These are phyloP conservation scores for Sesamia inferens DNA, from an alignment of 2,888 invertebrate species.

Conservation along the genomic window DNA sequence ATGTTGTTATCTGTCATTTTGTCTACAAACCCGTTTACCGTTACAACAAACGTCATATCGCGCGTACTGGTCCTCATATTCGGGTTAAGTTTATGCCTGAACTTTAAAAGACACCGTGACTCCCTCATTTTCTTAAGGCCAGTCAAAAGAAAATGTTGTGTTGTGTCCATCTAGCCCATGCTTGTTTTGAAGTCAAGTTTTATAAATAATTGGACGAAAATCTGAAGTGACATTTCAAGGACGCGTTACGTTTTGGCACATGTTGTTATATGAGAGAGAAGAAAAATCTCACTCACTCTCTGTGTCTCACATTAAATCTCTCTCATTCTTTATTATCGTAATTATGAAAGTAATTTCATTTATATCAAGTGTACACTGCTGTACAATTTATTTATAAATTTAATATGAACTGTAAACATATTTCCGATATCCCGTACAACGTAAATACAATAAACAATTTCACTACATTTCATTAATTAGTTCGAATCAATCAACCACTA, in stretches of 20 bases:
- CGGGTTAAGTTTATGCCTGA: neutral
- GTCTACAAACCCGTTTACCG: no score
- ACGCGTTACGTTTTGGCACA: neutral
- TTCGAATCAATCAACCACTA: neutral
- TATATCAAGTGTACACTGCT: neutral
- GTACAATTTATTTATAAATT: neutral
- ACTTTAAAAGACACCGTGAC: neutral
- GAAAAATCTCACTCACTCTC: neutral
- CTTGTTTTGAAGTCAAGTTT: neutral
- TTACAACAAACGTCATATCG: no score
- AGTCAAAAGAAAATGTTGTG: neutral
- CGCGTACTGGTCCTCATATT: neutral
- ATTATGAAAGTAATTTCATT: neutral
- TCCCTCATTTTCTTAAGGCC: neutral
- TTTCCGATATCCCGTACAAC: neutral
- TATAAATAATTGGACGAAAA: neutral
- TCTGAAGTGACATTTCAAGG: neutral
- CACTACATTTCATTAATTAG: neutral
- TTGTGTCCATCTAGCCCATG: neutral
- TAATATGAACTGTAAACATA: neutral
- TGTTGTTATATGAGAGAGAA: neutral
- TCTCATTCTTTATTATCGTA: no score
- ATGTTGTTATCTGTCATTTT: no score
- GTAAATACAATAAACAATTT: neutral
- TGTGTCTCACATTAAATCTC: neutral